Evolutionary conservation across 2,888 invertebrate genomes (phyloP), one percentile per base, ranked within the genome.

Genomic region (Ariolimax columbianus): DNA sequence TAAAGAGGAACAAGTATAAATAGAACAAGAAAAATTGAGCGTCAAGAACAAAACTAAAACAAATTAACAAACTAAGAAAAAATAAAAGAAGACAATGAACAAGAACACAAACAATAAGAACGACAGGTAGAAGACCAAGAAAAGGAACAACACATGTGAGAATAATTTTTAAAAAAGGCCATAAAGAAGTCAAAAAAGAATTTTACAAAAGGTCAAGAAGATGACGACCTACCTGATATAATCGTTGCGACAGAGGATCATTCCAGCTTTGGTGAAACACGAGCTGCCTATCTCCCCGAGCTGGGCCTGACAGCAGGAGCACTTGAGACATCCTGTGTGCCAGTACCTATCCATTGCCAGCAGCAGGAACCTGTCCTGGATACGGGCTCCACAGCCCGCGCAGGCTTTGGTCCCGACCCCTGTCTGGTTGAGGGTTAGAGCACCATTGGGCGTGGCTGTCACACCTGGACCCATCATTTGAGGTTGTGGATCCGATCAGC

Each of bases 291-390:
- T 96, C 94, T 98, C 98, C 92, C 97, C 98, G 90, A 98, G 95
- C 94, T 97, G 96, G 89, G 97, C 97, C 90, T 96, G 96, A 95
- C 98, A 98, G 95, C 97, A 97, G 93, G 97, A 96, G 95, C 98
- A 98, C 95, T 98, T 98, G 92, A 98, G 96, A 95, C 98, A 98
- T 91, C 96, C 96, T 95, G 97, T 97, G 95, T 98, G 98, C 98
- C 98, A 98, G 95, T 97, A 98, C 94, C 97, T 96, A 95, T 98
- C 98, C 94, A 98, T 95, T 91, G 98, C 98, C 95, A 97, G 97
- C 89, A 98, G 96, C 90, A 98, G 96, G 95, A 97, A 98, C 95
- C 98, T 96, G 95, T 98, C 98, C 92, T 97, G 96, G 94, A 98
- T 98, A 95, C 97, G 97, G 36, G 91, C 97, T 91, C 97, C 97